phyloP scores from a whole-genome alignment of 1,140 invertebrate genomes.

The Drosophila parvula region DNA sequence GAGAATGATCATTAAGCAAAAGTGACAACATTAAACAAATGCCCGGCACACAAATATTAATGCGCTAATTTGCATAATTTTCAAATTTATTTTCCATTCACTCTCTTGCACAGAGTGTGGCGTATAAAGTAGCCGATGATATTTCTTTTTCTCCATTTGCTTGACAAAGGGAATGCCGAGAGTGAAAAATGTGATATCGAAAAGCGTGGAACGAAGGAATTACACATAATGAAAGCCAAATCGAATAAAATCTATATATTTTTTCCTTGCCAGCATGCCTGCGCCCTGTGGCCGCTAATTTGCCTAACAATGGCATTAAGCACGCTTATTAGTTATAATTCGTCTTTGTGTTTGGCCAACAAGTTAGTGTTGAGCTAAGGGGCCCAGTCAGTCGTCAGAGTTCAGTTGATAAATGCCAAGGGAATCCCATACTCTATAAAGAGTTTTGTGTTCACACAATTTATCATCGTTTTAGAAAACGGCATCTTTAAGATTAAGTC shows the following conservation, averaged over 20 bases:
- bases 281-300: constrained; percentile 53
- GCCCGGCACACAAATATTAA: constrained; percentile 58
- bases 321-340: constrained; percentile 73
- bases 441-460: constrained; percentile 63
- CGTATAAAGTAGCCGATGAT: constrained; percentile 63
- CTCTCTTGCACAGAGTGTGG: constrained; percentile 40
- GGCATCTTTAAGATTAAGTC: constrained; percentile 39
- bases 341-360: constrained; percentile 65
- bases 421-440: constrained; percentile 4
- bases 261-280: constrained; percentile 22
- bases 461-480: constrained; percentile 51
- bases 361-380: constrained; percentile 39
- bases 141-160: constrained; percentile 35
- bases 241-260: constrained; percentile 53
- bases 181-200: constrained; percentile 43
- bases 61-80: constrained; percentile 72
- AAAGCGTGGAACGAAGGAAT: constrained; percentile 15
- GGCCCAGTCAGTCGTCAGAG: constrained; percentile 7
- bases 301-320: constrained; percentile 72
- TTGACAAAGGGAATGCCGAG: constrained; percentile 49
- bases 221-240: constrained; percentile 22
- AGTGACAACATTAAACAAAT: constrained; percentile 58
- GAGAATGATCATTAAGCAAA: constrained; percentile 53
- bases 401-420: constrained; percentile 57
- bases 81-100: constrained; percentile 67